Base-by-base conservation (phyloP, 2,888 invertebrate genomes). In the Parnassius smintheus region DNA sequence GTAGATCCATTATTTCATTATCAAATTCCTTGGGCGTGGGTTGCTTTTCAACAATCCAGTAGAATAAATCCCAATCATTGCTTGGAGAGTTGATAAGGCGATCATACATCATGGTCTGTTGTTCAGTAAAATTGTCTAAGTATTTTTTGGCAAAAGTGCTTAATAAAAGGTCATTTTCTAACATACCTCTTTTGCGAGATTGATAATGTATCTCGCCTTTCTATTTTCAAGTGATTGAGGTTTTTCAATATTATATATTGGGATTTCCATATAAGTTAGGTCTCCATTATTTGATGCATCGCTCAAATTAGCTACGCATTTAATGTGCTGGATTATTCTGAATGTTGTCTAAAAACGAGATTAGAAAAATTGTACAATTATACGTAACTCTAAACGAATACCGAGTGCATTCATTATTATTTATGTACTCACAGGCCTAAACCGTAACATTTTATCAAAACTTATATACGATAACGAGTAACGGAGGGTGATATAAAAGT, bases 11-110 rank as follows among this genome's bases (percentile, higher is more conserved):
- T 12, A 98, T 90, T 85, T 96, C 96, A 79, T 95, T 96, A 73
- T 98, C 93, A 82, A 95, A 98, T 80, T 98, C 96, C 48, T 93
- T 80, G 2, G 98, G 98, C 4, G 96, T 96, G 13, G 95, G 94
- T 77, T 96, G 95, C 7, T 94, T 94, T 62, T 95, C 96, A 41
- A 96, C 95, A 18, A 97, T 96, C 98, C 99, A 99, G 79, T 99
- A 96, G 84, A 95, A 99, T 63, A 99, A 95, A 72, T 99, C 99
- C 99, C 99, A 99, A 84, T 99, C 99, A 83, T 98, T 99, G 44
- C 96, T 95, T 1, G 98, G 97, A 22, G 96, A 93, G 89, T 99
- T 99, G 66, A 99, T 98, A 8, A 99, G 92, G 64, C 92, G 88
- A 80, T 99, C 99, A 78, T 99, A 99, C 77, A 95, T 91, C 64